These are phyloP conservation scores for Deroplatys truncata DNA, from an alignment of 2,888 invertebrate species.

Conservation along the genomic window DNA sequence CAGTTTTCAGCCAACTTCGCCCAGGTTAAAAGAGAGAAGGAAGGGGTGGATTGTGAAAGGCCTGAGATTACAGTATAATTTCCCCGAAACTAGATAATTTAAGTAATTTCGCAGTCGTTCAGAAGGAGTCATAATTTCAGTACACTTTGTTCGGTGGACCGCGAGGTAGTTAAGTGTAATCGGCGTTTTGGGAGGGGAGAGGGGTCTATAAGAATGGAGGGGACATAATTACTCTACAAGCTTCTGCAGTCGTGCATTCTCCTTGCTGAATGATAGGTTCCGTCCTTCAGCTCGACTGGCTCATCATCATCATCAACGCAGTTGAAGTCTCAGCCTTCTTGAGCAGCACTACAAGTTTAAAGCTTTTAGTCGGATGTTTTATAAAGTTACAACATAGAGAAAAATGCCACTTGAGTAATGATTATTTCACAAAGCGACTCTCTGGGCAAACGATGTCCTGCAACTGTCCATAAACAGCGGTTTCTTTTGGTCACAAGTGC, in stretches of 20 bases:
- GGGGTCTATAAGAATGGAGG: background rate
- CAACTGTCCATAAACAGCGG: background rate
- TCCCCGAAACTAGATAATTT: constrained; percentile 32
- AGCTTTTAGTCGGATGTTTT: background rate
- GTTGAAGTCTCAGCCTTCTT: background rate
- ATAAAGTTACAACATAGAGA: background rate
- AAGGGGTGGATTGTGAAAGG: constrained; percentile 13
- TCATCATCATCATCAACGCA: background rate
- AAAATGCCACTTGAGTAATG: background rate
- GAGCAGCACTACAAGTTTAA: background rate
- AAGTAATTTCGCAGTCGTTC: constrained; percentile 32
- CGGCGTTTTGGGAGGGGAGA: background rate
- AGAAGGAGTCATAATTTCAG: constrained; percentile 28
- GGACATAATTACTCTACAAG: constrained; percentile 11
- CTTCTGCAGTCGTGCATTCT: background rate
- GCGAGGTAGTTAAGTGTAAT: constrained; percentile 29
- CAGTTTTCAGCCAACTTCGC: constrained; percentile 22
- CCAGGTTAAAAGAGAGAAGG: background rate
- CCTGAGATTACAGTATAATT: constrained; percentile 31
- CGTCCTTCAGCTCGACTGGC: background rate
- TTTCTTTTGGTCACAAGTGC: background rate
- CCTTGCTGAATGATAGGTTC: background rate
- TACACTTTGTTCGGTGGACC: constrained; percentile 28
- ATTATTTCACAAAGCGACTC: background rate
- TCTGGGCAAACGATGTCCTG: background rate